Evolutionary conservation across 1,140 invertebrate species (phyloP).

Genomic region (Drosophila saltans): DNA sequence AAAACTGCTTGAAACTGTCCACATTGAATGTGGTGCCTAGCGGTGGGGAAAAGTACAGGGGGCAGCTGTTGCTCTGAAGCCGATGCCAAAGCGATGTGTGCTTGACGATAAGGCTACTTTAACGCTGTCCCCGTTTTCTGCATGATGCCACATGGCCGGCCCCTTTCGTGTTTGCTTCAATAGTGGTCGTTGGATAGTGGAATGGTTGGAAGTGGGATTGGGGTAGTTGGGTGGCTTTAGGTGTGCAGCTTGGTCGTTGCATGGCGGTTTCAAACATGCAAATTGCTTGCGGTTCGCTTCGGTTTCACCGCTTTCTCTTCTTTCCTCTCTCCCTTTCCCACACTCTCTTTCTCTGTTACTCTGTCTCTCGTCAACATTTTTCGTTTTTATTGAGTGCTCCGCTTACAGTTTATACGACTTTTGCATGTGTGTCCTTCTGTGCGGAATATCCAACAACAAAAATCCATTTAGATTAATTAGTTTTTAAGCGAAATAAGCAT

Average conservation of each 20-base stretch:
- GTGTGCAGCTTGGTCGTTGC: slow-evolving; percentile 39
- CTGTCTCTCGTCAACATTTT: slow-evolving; percentile 42
- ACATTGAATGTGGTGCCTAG: slow-evolving; percentile 53
- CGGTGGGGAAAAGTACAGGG: neutral
- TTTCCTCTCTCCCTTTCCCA: too few relatives aligned
- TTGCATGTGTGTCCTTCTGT: slow-evolving; percentile 36
- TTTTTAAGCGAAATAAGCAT: slow-evolving; percentile 68
- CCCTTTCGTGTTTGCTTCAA: slow-evolving; percentile 77
- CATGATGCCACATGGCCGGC: slow-evolving; percentile 75
- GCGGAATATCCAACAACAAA: slow-evolving; percentile 71
- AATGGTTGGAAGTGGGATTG: slow-evolving; percentile 1
- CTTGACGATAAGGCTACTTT: slow-evolving; percentile 76
- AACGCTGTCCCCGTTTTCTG: slow-evolving; percentile 78
- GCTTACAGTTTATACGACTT: slow-evolving; percentile 72
- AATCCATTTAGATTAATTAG: slow-evolving; percentile 82
- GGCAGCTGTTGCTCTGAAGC: slow-evolving; percentile 40
- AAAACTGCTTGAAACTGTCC: slow-evolving; percentile 79
- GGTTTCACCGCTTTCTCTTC: slow-evolving; percentile 41
- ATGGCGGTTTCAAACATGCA: slow-evolving; percentile 79
- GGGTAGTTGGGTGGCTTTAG: neutral
- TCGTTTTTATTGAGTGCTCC: slow-evolving; percentile 77
- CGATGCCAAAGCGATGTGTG: slow-evolving; percentile 46
- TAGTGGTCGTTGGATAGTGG: slow-evolving; percentile 40
- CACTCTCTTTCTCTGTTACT: neutral
- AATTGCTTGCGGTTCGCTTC: slow-evolving; percentile 80